Evolutionary conservation across 1,140 invertebrate genomes (phyloP), one percentile per base, ranked within the genome.

Genomic region (Eueides isabella): DNA sequence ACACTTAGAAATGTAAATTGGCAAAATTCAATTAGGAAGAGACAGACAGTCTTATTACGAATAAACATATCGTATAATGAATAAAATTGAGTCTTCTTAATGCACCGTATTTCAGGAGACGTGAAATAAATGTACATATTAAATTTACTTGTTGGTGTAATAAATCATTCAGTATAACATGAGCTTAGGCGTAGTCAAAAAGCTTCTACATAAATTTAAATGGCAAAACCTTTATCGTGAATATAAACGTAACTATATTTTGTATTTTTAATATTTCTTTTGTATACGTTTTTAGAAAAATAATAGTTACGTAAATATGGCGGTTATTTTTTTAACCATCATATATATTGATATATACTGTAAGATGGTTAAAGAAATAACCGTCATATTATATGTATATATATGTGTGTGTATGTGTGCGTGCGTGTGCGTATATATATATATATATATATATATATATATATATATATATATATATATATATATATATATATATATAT

Each of bases 131-230:
- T 55, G 16, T 55, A 55, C 48, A 55, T 55, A 55, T 55, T 26
- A 55, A 14, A 55, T 26, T 55, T 55, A 55, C 48, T 23, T 55
- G 48, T 55, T 55, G 48, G 48, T 55, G 26, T 55, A 55, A 55
- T 55, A 55, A 55, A 55, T 55, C 48, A 55, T 55, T 55, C 48
- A 55, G 48, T 55, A 55, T n/a, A 55, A 55, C 23, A 55, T 26
- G 48, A 55, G 48, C 48, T 55, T 55, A 55, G 48, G 48, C 48
- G 48, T 55, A 55, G 48, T 55, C 48, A 55, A 55, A 55, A 55
- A 55, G 48, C 23, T 55, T 55, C 48, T 55, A 55, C 48, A 55
- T 55, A 55, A 26, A 26, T 55, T 26, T 55, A 55, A 26, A 55
- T 26, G 23, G 23, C 48, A 55, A 55, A 55, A 5, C 19, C 11